These are phyloP conservation scores for Cuniculus paca DNA, from an alignment of 2,797 vertebrate species.

Conservation along the genomic window DNA sequence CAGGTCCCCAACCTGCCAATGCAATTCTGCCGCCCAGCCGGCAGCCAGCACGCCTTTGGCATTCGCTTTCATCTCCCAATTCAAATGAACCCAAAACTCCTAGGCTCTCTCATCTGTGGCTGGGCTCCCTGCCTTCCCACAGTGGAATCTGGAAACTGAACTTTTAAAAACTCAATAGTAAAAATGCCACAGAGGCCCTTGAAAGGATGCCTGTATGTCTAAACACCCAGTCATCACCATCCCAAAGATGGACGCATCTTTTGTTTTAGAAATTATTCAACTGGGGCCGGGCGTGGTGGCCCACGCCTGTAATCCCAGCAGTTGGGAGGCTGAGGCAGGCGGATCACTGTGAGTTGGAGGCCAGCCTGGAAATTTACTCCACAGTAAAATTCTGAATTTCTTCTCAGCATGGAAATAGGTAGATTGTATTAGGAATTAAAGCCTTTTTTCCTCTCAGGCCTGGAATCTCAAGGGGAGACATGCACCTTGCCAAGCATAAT, in stretches of 20 bases:
- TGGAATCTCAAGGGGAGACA: not conserved
- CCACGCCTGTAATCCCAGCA: not conserved
- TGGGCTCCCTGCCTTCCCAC: constrained; percentile 62
- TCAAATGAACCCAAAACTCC: constrained; percentile 72
- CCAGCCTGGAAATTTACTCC: not conserved
- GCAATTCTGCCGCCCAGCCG: constrained; percentile 61
- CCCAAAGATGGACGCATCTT: not conserved
- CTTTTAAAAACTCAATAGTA: constrained; percentile 66
- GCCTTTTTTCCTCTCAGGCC: not conserved
- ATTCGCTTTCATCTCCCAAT: constrained; percentile 72
- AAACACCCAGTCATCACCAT: not conserved
- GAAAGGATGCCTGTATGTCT: constrained; percentile 43
- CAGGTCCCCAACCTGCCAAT: constrained; percentile 69
- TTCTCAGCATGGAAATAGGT: not conserved
- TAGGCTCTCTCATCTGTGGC: constrained; percentile 57
- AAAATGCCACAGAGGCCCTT: constrained; percentile 45
- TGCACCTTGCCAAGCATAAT: not conserved
- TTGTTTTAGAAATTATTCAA: constrained; percentile 53
- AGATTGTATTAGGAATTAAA: not conserved
- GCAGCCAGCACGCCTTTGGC: constrained; percentile 61
- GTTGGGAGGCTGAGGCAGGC: not conserved
- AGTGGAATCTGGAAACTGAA: constrained; percentile 68
- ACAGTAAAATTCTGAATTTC: constrained; percentile 5
- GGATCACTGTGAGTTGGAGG: not conserved
- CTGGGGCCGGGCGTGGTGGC: not conserved